phyloP scores from a whole-genome alignment of 2,888 invertebrate species.

The Clunio marinus region DNA sequence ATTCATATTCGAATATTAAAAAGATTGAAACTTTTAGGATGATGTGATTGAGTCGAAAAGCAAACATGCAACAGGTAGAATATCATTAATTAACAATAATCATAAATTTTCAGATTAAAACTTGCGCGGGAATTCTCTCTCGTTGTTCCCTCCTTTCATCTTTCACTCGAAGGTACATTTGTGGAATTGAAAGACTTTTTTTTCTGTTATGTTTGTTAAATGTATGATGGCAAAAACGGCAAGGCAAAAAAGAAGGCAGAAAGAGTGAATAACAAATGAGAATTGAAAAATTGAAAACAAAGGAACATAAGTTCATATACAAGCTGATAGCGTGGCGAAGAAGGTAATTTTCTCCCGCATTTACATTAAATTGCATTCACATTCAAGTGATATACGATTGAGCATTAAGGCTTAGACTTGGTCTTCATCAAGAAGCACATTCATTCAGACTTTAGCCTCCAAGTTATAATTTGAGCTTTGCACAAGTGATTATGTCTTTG shows the following conservation, averaged over 20 bases:
- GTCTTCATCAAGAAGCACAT: conserved; percentile 32
- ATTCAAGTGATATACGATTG: conserved; percentile 27
- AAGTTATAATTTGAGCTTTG: conserved; percentile 24
- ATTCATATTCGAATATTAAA: too few relatives aligned
- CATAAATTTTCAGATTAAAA: conserved; percentile 38
- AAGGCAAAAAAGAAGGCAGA: neutral
- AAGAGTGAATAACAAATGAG: conserved; percentile 21
- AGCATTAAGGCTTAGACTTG: conserved; percentile 15
- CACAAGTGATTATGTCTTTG: neutral
- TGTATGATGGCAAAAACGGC: neutral
- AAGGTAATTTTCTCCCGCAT: conserved; percentile 24
- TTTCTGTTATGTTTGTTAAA: conserved; percentile 11
- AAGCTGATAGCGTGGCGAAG: neutral
- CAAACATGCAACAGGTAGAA: conserved; percentile 38
- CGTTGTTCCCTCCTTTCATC: neutral
- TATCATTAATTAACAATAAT: conserved; percentile 39
- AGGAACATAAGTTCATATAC: conserved; percentile 24
- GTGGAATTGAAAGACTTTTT: too few relatives aligned
- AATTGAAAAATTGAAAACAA: conserved; percentile 17
- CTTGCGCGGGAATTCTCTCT: conserved; percentile 26
- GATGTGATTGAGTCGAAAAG: neutral
- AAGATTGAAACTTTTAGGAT: neutral
- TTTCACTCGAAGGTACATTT: neutral
- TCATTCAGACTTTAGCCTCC: neutral
- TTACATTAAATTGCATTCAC: conserved; percentile 23